Evolutionary conservation across 2,113 vertebrate genomes (phyloP).

Genomic region (Oryzias melastigma): DNA sequence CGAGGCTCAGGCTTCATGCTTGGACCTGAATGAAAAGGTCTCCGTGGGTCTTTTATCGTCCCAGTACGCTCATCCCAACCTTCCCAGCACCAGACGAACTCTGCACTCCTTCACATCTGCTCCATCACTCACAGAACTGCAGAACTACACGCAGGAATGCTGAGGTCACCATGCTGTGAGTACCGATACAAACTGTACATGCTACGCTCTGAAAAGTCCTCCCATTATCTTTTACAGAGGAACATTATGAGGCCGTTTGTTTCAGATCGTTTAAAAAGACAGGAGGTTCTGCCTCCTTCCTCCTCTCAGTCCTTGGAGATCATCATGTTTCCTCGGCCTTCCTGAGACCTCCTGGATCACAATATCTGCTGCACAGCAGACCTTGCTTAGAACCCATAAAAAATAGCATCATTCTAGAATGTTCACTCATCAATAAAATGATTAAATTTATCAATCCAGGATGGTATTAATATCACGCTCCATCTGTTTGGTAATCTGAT

Average conservation of each 20-base stretch:
- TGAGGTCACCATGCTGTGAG: neutral
- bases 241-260: neutral
- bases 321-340: too few species aligned
- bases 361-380: too few species aligned
- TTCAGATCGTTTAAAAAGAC: neutral
- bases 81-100: neutral
- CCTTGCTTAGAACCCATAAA: too few species aligned
- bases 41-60: conserved; percentile 39
- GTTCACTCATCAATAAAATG: too few species aligned
- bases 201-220: neutral
- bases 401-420: too few species aligned
- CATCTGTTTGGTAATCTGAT: too few species aligned
- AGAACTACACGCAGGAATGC: neutral
- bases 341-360: too few species aligned
- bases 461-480: too few species aligned
- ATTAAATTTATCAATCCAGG: too few species aligned
- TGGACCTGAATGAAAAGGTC: conserved; percentile 35
- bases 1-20: conserved; percentile 22
- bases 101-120: conserved; percentile 18
- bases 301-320: neutral
- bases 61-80: conserved; percentile 29
- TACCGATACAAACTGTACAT: neutral
- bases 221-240: neutral
- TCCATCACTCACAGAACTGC: conserved; percentile 28
- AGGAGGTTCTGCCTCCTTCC: neutral